Percentiles rank a stretch among this genome's conserved stretches.
phyloP scores from a whole-genome alignment of 2,113 vertebrate species.

The Brienomyrus longianalis region DNA sequence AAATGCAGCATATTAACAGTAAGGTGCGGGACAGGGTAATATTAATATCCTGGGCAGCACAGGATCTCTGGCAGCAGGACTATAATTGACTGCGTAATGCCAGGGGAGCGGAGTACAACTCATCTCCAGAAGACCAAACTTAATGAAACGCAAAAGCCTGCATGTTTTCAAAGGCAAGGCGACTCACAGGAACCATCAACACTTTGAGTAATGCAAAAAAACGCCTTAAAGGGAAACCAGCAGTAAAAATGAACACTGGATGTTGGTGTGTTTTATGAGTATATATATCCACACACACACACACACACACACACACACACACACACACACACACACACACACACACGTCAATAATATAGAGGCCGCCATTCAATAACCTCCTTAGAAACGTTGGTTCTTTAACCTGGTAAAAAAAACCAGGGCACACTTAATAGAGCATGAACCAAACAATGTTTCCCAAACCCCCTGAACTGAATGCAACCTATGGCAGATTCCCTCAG shows the following conservation, averaged over 20 bases:
- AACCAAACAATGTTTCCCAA: conserved; percentile 35
- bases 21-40: neutral
- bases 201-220: neutral
- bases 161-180: neutral
- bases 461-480: conserved; percentile 27
- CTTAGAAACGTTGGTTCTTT: neutral
- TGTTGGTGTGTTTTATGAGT: neutral
- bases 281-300: neutral
- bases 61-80: neutral
- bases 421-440: conserved; percentile 30
- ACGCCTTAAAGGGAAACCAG: neutral
- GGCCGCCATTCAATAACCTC: neutral
- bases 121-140: neutral
- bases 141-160: neutral
- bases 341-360: no score
- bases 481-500: neutral
- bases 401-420: neutral
- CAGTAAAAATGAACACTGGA: neutral
- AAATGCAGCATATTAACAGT: neutral
- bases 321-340: neutral
- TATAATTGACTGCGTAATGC: neutral
- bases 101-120: neutral
- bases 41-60: neutral
- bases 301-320: no score
- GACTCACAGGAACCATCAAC: neutral